Base-by-base conservation (phyloP, 2,888 invertebrate species). In the Monoplex corrugatus region DNA sequence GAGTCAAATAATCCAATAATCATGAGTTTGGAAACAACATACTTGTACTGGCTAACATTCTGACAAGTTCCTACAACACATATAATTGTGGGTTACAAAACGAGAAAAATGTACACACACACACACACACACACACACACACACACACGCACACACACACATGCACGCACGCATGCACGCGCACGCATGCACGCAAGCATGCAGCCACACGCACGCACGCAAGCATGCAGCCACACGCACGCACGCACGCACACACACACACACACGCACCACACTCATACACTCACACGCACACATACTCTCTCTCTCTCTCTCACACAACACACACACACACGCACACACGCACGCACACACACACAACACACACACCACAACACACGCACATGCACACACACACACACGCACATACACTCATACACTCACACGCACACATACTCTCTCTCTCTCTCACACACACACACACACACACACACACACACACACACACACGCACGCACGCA, bases 401-500 rank as follows among this genome's bases (percentile, higher is more conserved):
- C 32, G 32, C 50, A 44, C 86, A 68, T 28, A 40, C 68, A 86
- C 75, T 16, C 75, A 1, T 23, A 83, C 45, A 83, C 83, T 43
- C 83, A 83, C 83, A 83, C 83, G 28, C 45, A 43, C 45, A 85
- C 68, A 86, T 38, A 86, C 68, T 68, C 19, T 50, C 50, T 50
- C 84, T 50, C 45, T 23, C 45, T 40, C 35, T 38, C 43, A 38
- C 57, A 32, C 80, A 80, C 80, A 38, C 80, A 43, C 43, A 8
- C 80, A 80, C 16, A 8, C 43, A 40, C 5, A 43, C 80, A 43
- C 80, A 43, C 80, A 80, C 80, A 43, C 40, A 2, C 80, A 80
- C 13, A 80, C 80, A 80, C 80, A 80, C 80, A 40, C 43, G 6
- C 0, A 0, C 68, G 0, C 1, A 68, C 19, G 23, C 28, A 68